Evolutionary conservation across 1,140 invertebrate genomes (phyloP), one percentile per base, ranked within the genome.

Genomic region (Drosophila nikananu): DNA sequence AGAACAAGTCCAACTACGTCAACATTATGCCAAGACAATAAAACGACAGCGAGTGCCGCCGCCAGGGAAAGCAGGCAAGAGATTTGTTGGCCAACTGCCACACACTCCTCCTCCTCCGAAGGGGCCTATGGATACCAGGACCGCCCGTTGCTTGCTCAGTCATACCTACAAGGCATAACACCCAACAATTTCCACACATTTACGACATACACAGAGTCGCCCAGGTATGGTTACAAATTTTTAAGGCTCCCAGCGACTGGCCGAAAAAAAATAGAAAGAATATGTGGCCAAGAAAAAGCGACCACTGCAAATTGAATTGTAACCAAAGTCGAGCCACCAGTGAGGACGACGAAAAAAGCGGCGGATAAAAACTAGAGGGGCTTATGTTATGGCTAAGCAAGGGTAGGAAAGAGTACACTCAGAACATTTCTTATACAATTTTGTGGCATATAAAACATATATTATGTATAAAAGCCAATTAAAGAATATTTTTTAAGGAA

Each of bases 221-320:
- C 70, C 57, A 61, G 74, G 70, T 64, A 61, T 30, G 46, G 49
- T 54, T 30, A 68, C 67, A 77, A 64, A 77, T 86, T 86, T 86
- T 75, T 78, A 78, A 71, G 71, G 80, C 68, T 62, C 61, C 37
- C 52, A 55, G 39, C 64, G 27, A 41, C 60, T 30, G 68, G 39
- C 72, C 77, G 19, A 67, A 72, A 84, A 68, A 73, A 27, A 51
- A 27, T n/a, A 32, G 9, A n/a, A 12, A 19, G 17, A 70, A 72
- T 46, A 61, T 77, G 65, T 66, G 80, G 71, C 49, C 76, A 83
- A 77, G 71, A 67, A 74, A 80, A 75, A 75, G 63, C 78, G 74
- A 67, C 52, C 81, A 71, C 77, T 81, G 86, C 86, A 89, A 89
- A 89, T 89, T 89, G 84, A 89, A 89, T 90, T 89, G 84, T 89